Conservation (phyloP, 2,113 vertebrate genomes). For the Mustela lutreola region DNA sequence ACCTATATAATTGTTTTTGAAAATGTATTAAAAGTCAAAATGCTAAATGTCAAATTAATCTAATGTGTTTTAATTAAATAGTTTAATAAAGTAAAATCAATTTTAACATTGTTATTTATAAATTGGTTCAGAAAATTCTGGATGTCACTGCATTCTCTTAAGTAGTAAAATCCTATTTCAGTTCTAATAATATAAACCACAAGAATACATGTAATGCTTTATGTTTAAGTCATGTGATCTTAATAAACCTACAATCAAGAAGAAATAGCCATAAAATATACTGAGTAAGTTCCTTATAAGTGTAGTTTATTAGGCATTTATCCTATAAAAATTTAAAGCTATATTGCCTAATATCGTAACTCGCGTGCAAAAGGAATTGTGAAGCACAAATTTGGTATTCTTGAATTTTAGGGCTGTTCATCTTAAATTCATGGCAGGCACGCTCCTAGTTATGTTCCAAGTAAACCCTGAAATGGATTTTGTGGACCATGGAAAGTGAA, state of each 20-base stretch:
- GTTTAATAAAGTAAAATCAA: background rate
- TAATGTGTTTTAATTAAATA: background rate
- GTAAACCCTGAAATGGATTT: slow-evolving; percentile 67
- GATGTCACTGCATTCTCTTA: background rate
- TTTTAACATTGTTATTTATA: background rate
- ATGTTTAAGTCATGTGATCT: background rate
- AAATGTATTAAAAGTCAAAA: background rate
- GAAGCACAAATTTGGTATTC: background rate
- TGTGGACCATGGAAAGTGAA: slow-evolving; percentile 63
- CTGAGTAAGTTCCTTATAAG: background rate
- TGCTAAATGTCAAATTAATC: background rate
- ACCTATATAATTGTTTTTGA: background rate
- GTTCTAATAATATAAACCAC: background rate
- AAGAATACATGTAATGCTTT: background rate
- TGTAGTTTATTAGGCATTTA: background rate
- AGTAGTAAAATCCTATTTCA: background rate
- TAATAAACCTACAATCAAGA: background rate
- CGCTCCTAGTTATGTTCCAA: slow-evolving; percentile 45
- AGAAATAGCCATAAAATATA: background rate
- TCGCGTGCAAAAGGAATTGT: background rate
- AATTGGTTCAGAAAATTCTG: background rate
- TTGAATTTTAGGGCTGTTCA: slow-evolving; percentile 48
- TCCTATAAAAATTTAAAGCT: background rate
- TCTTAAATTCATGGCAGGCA: slow-evolving; percentile 35
- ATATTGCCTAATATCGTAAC: background rate